Conservation (phyloP, 2,797 vertebrate genomes). For the Myotis planiceps region DNA sequence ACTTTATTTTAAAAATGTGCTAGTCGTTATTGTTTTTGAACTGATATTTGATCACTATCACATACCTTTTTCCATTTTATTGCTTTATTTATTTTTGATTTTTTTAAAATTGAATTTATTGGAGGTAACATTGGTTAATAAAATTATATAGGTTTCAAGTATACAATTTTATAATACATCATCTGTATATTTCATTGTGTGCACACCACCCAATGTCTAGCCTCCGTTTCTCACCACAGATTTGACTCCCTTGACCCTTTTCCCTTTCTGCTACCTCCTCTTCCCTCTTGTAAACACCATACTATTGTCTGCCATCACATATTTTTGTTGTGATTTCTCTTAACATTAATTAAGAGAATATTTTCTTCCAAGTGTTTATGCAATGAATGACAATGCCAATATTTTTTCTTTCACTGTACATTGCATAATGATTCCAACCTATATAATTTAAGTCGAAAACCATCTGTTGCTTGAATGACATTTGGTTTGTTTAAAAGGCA, state of each 20-base stretch:
- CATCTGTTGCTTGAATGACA: slow-evolving; percentile 49
- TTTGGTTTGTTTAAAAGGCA: slow-evolving; percentile 50
- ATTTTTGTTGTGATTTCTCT: not conserved
- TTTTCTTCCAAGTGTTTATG: slow-evolving; percentile 28
- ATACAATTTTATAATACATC: not conserved
- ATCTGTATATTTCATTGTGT: not conserved
- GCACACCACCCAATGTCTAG: not conserved
- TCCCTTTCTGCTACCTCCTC: not conserved
- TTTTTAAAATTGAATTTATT: not conserved
- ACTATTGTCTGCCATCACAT: not conserved
- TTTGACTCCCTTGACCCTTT: not conserved
- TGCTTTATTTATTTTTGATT: not conserved
- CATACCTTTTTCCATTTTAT: not conserved
- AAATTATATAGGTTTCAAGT: not conserved
- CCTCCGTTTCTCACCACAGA: not conserved
- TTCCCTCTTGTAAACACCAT: not conserved
- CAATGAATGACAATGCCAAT: not conserved
- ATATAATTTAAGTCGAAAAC: slow-evolving; percentile 38
- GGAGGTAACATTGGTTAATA: not conserved
- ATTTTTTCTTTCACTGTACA: not conserved
- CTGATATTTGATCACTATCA: not conserved
- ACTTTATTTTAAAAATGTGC: not conserved
- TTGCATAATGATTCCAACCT: not conserved
- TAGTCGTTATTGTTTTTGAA: not conserved
- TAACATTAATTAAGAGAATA: slow-evolving; percentile 37